Evolutionary conservation across 1,140 invertebrate genomes (phyloP), one percentile per base, ranked within the genome.

Genomic region (Oedothorax gibbosus): DNA sequence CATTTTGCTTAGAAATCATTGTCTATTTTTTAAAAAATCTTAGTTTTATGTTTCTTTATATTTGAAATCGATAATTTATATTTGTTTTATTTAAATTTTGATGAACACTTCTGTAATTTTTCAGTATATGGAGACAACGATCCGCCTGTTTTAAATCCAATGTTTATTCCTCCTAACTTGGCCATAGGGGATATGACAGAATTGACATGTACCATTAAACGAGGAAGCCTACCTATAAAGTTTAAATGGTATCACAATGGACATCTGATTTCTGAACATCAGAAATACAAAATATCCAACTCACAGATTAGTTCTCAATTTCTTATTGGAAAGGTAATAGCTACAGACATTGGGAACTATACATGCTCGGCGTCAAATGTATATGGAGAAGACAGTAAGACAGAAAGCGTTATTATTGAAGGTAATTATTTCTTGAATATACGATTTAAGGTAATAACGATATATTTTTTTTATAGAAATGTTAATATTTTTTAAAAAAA

Each of bases 221-320:
- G 77, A 12, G 86, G 86, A 71, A 79, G 51, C 8, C 49, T 84
- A 12, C 86, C 86, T 50, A 51, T 87, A 14, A 10, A 66, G 20
- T 87, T 87, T 49, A 57, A 54, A 20, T 87, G 86, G 86, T 54
- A 15, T 35, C n/a, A 60, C 49, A 85, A 85, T 35, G 10, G 56
- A 21, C 21, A 78, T 0, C 7, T 20, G 0, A 5, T 78, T 20
- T 53, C 51, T 6, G 50, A 78, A 14, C 12, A 18, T 78, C 49
- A 78, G 7, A 78, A 78, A 51, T 78, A 51, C 15, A 78, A 78
- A 78, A 71, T 81, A 10, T 50, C 65, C 9, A 81, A 11, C 65
- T 53, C 69, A 0, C 56, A 73, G 8, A 73, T 86, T 18, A 9
- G 54, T 54, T 85, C 86, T 50, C 53, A 71, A 21, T 76, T 85